Evolutionary conservation across 2,113 vertebrate species (phyloP), one percentile per base, ranked within the genome.

Genomic region (Isichthys henryi): DNA sequence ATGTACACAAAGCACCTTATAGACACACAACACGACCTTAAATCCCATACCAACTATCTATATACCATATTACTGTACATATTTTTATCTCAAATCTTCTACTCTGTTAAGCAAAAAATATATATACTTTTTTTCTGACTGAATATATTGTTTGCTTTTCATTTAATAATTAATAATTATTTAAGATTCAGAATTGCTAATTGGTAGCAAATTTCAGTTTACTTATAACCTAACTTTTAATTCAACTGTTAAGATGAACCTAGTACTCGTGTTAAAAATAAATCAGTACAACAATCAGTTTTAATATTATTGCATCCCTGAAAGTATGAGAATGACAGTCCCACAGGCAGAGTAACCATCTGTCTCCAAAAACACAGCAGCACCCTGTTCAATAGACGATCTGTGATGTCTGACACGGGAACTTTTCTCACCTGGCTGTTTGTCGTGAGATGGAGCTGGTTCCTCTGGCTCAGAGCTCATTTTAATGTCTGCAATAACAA

Each of bases 401-500:
- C 11, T 35, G 23, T n/a, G 7, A 17, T 80, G 4, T n/a, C 21
- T 21, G 31, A 56, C 53, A 17, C 19, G 70, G 70, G 17, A 46
- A 13, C 50, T 70, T 3, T 92, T 19, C 97, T 97, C 96, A 99
- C 98, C 98, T 94, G 97, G 92, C 90, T 97, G 95, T 56, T 95
- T 94, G 0, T 94, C 93, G 45, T 92, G 93, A 53, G 93, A 91
- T 43, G 97, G 97, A 52, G 96, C 95, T 92, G 97, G 97, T 92
- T 98, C 97, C 66, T 96, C 96, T 0, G 96, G 92, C 90, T 97
- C 97, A 52, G 97, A 94, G 91, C 97, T 99, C 98, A 99, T 99
- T 96, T 97, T 98, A 95, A 97, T 97, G 96, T 96, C 97, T 99
- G 95, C 85, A 96, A 96, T 93, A 93, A 96, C 94, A 97, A 96